Conservation (phyloP, 2,113 vertebrate genomes). For the Myxocyprinus asiaticus region DNA sequence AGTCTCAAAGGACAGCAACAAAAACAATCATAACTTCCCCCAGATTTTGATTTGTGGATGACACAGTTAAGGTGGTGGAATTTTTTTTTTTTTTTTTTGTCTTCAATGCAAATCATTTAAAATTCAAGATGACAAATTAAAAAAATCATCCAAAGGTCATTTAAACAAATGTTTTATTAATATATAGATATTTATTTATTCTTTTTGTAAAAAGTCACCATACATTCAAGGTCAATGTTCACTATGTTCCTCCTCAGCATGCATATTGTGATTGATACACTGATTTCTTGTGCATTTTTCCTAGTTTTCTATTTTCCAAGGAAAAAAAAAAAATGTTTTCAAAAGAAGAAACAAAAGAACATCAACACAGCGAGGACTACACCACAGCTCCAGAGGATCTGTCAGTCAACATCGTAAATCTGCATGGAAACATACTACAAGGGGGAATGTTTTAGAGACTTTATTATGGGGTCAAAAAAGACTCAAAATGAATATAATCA, state of each 20-base stretch:
- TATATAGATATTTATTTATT: slow-evolving; percentile 83
- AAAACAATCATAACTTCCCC: too few species aligned
- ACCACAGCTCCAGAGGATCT: slow-evolving; percentile 52
- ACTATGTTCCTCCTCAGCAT: slow-evolving; percentile 78
- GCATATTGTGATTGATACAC: slow-evolving; percentile 74
- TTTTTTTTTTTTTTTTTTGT: neutral
- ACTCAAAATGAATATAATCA: neutral
- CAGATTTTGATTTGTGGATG: neutral
- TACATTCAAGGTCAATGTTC: slow-evolving; percentile 80
- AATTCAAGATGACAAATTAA: slow-evolving; percentile 49
- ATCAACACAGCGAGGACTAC: slow-evolving; percentile 48
- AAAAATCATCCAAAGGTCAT: slow-evolving; percentile 67
- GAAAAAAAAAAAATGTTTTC: slow-evolving; percentile 29
- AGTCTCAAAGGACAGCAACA: too few species aligned
- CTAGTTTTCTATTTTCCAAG: slow-evolving; percentile 56
- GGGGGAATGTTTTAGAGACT: slow-evolving; percentile 20
- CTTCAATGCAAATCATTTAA: slow-evolving; percentile 19
- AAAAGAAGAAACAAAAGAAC: slow-evolving; percentile 29
- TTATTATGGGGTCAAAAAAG: neutral
- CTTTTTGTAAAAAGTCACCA: slow-evolving; percentile 83
- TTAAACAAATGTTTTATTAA: slow-evolving; percentile 80
- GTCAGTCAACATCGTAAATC: slow-evolving; percentile 34
- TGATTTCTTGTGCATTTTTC: slow-evolving; percentile 65
- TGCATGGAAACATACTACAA: slow-evolving; percentile 31
- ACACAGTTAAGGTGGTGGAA: neutral